A percentile compares a stretch with the other conserved stretches of the same genome.
Conservation (phyloP, 1,140 invertebrate species). For the Drosophila chauvacae region DNA sequence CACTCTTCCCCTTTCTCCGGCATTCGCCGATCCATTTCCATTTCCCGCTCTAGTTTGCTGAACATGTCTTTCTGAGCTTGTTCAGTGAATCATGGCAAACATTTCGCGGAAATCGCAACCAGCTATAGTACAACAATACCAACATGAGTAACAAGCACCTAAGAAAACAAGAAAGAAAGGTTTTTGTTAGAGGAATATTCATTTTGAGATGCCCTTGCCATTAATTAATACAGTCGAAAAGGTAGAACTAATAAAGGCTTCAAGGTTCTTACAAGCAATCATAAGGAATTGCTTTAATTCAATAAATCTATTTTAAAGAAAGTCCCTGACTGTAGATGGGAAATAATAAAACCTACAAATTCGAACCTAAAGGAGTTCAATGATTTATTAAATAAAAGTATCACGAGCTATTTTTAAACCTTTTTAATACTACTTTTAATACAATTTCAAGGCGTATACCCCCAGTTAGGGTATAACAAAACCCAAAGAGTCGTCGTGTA, state of each 20-base stretch:
- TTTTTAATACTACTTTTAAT: not conserved
- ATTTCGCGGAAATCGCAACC: slow-evolving; percentile 71
- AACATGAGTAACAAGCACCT: slow-evolving; percentile 39
- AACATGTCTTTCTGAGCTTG: slow-evolving; percentile 57
- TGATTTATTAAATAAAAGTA: not conserved
- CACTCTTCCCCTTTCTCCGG: not conserved
- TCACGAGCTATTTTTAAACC: not conserved
- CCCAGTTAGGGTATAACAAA: slow-evolving; percentile 15
- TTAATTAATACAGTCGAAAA: not conserved
- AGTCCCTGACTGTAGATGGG: not conserved
- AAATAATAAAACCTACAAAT: not conserved
- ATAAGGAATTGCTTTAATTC: not conserved
- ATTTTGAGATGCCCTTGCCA: slow-evolving; percentile 10
- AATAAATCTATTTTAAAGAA: not conserved
- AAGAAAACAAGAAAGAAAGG: slow-evolving; percentile 38
- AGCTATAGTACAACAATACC: slow-evolving; percentile 43
- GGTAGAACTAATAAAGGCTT: not conserved
- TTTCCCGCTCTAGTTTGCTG: slow-evolving; percentile 48
- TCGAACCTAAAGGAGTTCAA: rapidly evolving
- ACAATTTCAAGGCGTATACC: not conserved
- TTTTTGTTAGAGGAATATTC: not conserved
- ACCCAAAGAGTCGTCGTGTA: slow-evolving; percentile 33
- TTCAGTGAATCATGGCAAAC: slow-evolving; percentile 76
- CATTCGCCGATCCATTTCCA: slow-evolving; percentile 34
- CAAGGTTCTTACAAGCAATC: too few relatives aligned